These are phyloP conservation scores for Cataglyphis rosenhaueri DNA, from an alignment of 2,888 invertebrate genomes.

Conservation along the genomic window DNA sequence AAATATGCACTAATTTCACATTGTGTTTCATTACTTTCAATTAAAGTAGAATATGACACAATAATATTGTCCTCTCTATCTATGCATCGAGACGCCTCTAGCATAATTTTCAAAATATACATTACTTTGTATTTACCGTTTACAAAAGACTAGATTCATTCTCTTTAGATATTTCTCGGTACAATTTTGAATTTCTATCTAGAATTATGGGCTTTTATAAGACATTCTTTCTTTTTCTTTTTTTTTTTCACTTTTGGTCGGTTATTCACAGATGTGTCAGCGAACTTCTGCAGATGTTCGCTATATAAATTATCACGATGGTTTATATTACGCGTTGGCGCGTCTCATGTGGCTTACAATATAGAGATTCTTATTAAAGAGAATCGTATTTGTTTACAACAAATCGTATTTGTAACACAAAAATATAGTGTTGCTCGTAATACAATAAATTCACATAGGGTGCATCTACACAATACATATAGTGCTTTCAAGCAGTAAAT, in stretches of 20 bases:
- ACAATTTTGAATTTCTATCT: constrained; percentile 79
- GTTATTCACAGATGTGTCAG: constrained; percentile 42
- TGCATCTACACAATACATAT: constrained; percentile 38
- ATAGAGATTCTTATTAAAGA: constrained; percentile 28
- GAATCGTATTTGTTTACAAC: constrained; percentile 31
- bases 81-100: constrained; percentile 80
- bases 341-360: constrained; percentile 15
- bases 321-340: constrained; percentile 22
- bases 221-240: constrained; percentile 36
- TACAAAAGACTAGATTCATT: constrained; percentile 80
- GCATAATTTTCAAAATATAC: constrained; percentile 82
- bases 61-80: constrained; percentile 79
- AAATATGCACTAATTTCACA: constrained; percentile 85
- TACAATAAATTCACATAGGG: constrained; percentile 48
- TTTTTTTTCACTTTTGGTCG: constrained; percentile 68
- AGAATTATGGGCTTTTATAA: constrained; percentile 57
- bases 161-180: constrained; percentile 70
- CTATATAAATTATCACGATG: constrained; percentile 39
- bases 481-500: constrained; percentile 16
- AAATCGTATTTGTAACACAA: constrained; percentile 37
- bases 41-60: constrained; percentile 80
- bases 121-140: constrained; percentile 77
- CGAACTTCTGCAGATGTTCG: constrained; percentile 47
- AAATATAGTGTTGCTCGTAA: constrained; percentile 19
- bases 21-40: constrained; percentile 83